Conservation (phyloP, 2,113 vertebrate genomes). For the Setophaga petechia region DNA sequence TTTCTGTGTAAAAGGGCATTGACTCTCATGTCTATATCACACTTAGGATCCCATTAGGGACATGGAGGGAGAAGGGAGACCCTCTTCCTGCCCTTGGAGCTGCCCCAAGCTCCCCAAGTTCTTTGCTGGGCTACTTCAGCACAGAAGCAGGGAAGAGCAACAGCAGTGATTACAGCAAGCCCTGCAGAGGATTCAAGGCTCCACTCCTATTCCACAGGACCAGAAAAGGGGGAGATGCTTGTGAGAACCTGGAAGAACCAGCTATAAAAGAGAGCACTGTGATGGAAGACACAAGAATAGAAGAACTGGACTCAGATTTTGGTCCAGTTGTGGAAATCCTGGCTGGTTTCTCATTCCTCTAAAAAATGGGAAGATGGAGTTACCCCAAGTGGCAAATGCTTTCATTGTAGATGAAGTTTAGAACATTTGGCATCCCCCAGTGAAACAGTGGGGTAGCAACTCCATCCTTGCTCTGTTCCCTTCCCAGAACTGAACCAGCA, state of each 20-base stretch:
- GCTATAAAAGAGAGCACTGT: background rate
- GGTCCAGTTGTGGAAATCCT: background rate
- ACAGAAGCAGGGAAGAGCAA: background rate
- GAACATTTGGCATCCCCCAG: background rate
- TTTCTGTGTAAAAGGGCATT: slow-evolving; percentile 77
- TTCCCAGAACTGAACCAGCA: background rate
- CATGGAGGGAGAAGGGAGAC: background rate
- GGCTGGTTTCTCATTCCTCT: background rate
- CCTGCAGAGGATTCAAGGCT: background rate
- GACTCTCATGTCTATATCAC: slow-evolving; percentile 72
- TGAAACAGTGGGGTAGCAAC: background rate
- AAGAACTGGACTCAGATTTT: background rate
- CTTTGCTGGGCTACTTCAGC: background rate
- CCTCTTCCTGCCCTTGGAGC: slow-evolving; percentile 4
- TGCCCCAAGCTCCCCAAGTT: background rate
- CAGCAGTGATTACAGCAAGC: background rate
- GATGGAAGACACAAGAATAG: background rate
- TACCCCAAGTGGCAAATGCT: background rate
- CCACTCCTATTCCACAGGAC: background rate
- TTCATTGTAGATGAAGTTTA: background rate
- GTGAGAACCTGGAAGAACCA: background rate
- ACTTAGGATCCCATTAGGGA: slow-evolving; percentile 64
- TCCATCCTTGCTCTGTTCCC: background rate
- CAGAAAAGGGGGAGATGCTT: background rate
- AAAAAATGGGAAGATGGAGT: background rate